phyloP scores from a whole-genome alignment of 1,140 invertebrate species.

The Callitettix versicolor region DNA sequence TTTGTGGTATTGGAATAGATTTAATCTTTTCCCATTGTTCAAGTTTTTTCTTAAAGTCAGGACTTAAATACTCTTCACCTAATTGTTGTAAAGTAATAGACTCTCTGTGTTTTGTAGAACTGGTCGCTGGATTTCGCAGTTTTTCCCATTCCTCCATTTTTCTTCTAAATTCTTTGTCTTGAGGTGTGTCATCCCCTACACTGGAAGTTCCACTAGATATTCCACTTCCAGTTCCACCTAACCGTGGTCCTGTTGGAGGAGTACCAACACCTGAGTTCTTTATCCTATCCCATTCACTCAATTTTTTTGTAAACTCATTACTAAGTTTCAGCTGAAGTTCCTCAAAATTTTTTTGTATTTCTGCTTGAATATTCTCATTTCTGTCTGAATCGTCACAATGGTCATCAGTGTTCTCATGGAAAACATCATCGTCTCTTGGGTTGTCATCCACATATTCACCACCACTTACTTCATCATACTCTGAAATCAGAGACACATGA shows the following conservation, averaged over 20 bases:
- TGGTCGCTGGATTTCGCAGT: constrained; percentile 25
- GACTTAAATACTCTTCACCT: constrained; percentile 53
- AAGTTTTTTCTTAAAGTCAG: constrained; percentile 70
- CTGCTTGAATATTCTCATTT: constrained; percentile 31
- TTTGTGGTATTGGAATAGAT: constrained; percentile 33
- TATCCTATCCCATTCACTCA: constrained; percentile 55
- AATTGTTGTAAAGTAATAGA: constrained; percentile 26
- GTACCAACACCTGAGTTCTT: constrained; percentile 32
- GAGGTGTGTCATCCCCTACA: constrained; percentile 26
- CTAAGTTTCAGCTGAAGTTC: constrained; percentile 55
- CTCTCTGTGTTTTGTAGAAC: constrained; percentile 6
- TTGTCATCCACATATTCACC: constrained; percentile 22
- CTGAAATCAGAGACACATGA: constrained; percentile 13
- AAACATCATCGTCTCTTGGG: constrained; percentile 9
- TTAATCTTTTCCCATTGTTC: constrained; percentile 77
- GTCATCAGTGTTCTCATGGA: background rate
- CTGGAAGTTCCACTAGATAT: constrained; percentile 18
- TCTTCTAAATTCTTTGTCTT: constrained; percentile 29
- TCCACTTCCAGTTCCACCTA: constrained; percentile 5
- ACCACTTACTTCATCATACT: constrained; percentile 23
- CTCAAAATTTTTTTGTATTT: constrained; percentile 47
- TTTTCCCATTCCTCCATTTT: constrained; percentile 34
- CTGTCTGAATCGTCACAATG: background rate
- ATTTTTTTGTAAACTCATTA: constrained; percentile 57
- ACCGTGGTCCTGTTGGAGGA: constrained; percentile 7